Evolutionary conservation across 2,113 vertebrate genomes (phyloP).

Genomic region (Boulengerochromis microlepis): DNA sequence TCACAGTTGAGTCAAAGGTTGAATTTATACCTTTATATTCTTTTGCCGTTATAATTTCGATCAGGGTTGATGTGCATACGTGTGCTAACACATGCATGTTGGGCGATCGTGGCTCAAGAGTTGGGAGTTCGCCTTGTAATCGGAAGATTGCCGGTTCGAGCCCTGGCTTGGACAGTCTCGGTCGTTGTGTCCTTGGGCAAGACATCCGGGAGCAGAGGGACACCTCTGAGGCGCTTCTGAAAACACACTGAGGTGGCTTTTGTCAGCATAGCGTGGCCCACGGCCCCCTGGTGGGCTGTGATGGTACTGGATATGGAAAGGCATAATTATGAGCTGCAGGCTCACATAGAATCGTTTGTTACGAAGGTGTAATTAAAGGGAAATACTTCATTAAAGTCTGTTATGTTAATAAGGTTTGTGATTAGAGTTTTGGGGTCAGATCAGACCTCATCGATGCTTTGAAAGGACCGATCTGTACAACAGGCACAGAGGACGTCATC

Average conservation of each 20-base stretch:
- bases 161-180: no score
- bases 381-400: not conserved
- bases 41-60: not conserved
- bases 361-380: fast-evolving
- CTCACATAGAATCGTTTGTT: fast-evolving
- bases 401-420: not conserved
- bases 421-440: not conserved
- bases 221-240: no score
- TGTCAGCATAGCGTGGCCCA: no score
- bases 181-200: no score
- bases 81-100: not conserved
- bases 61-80: not conserved
- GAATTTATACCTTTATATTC: not conserved
- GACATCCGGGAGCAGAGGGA: no score
- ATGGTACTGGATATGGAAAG: no score
- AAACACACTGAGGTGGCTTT: no score
- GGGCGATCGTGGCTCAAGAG: no score
- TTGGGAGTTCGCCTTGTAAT: no score
- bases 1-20: not conserved
- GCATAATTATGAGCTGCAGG: not conserved
- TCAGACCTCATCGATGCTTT: not conserved
- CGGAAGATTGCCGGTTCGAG: no score
- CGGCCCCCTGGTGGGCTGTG: no score
- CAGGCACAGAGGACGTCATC: fast-evolving
- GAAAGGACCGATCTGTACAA: not conserved